These are phyloP conservation scores for Nymphicus hollandicus DNA, from an alignment of 2,113 vertebrate species.

Conservation along the genomic window DNA sequence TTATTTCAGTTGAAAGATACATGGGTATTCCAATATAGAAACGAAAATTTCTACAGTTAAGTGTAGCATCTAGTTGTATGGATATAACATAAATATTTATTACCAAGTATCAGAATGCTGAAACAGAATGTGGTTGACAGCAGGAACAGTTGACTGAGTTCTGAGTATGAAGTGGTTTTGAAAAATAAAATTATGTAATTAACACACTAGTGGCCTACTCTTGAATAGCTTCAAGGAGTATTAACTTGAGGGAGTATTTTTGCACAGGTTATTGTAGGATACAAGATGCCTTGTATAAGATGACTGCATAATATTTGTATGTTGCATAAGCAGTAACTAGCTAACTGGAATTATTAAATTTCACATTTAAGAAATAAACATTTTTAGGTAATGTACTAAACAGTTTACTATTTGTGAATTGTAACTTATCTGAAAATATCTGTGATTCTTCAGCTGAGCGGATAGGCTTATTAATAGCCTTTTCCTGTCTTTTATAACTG, in stretches of 20 bases:
- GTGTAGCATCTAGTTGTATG: not conserved
- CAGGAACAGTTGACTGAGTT: not conserved
- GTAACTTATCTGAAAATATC: not conserved
- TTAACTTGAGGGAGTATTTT: not conserved
- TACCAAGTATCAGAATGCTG: not conserved
- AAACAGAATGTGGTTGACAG: not conserved
- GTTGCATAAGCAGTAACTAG: not conserved
- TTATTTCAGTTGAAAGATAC: not conserved
- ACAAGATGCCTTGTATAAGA: not conserved
- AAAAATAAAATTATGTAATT: not conserved
- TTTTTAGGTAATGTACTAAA: not conserved
- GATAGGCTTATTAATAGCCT: not conserved
- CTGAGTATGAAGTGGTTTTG: not conserved
- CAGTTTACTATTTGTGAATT: not conserved
- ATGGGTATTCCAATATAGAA: not conserved
- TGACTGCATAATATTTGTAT: not conserved
- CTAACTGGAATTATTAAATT: not conserved
- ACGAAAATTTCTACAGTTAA: not conserved
- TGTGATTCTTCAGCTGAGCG: not conserved
- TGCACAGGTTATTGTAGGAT: not conserved
- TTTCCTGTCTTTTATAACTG: not conserved
- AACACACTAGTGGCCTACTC: not conserved
- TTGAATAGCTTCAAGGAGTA: not conserved
- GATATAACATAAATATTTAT: not conserved
- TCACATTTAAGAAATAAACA: not conserved